Evolutionary conservation across 2,888 invertebrate species (phyloP), one percentile per base, ranked within the genome.

Genomic region (Patella pellucida): DNA sequence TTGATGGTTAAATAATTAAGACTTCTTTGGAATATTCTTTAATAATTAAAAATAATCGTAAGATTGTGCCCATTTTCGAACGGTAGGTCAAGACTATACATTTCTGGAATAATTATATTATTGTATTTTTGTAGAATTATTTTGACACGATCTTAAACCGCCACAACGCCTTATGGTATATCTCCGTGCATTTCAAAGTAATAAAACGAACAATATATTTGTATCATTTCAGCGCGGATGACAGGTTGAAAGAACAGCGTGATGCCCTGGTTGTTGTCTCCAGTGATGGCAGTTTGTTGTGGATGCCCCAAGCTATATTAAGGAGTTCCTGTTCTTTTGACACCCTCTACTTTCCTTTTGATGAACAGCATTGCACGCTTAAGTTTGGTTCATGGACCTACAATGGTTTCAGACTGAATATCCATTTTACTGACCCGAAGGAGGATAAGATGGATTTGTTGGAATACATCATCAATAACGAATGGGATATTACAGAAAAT

Each of bases 321-420:
- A 84, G 88, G 73, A 88, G 88, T 75, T 89, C 90, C 2, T 91
- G 90, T 77, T 82, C 84, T 77, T 89, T 91, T 69, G 89, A 91
- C 81, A 91, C 90, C n/a, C 86, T 83, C 19, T 89, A 88, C 81
- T 91, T 91, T 79, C 91, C 90, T 12, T 90, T 90, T 77, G 91
- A 91, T 79, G 84, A 87, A 54, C 91, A 91, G 78, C 81, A 75
- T 12, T 91, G 90, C 78, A 83, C 86, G 27, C 81, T 91, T 7
- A 91, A 91, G 81, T 91, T 91, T 78, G 90, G 90, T 68, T 89
- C 89, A 7, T 90, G 90, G 91, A 88, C 90, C 5, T 90, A 90
- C 80, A 89, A 90, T 77, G 89, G 89, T 52, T 86, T 83, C 73
- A 87, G 89, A 78, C 73, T 90, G 50, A 87, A 86, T 79, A 82